Percentiles rank a stretch among this genome's conserved stretches.
These are phyloP conservation scores for Candoia aspera DNA, from an alignment of 2,113 vertebrate species.

Conservation along the genomic window DNA sequence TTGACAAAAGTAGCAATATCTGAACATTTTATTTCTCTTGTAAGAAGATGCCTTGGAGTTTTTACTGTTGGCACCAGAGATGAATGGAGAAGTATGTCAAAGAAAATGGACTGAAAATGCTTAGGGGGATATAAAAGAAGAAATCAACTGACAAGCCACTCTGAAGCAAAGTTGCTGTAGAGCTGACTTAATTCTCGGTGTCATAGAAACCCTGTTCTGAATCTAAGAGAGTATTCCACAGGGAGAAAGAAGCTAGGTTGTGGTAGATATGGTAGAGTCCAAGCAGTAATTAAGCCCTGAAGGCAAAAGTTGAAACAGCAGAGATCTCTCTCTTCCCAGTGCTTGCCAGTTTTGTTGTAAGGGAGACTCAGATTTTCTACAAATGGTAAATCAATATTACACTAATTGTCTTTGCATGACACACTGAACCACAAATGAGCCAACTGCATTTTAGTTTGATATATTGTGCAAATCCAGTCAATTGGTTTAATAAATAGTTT, in stretches of 20 bases:
- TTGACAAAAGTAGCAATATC: neutral
- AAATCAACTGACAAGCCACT: constrained; percentile 21
- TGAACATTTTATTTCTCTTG: constrained; percentile 1
- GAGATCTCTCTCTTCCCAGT: neutral
- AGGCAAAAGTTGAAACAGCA: neutral
- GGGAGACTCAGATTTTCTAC: neutral
- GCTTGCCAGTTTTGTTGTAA: neutral
- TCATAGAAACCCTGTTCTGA: neutral
- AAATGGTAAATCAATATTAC: neutral
- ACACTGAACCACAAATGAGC: neutral
- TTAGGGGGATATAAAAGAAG: constrained; percentile 14
- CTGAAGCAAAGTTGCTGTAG: constrained; percentile 4
- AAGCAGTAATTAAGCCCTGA: neutral
- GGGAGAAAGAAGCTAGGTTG: neutral
- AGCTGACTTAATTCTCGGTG: constrained; percentile 12
- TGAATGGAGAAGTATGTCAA: neutral
- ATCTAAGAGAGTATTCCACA: neutral
- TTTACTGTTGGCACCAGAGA: neutral
- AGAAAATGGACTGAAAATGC: constrained; percentile 9
- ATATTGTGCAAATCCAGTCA: neutral
- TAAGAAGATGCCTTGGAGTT: neutral
- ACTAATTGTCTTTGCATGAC: neutral
- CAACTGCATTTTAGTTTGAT: neutral
- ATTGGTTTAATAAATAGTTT: neutral
- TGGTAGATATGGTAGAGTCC: neutral